phyloP scores from a whole-genome alignment of 2,797 vertebrate genomes.

The Sylvilagus floridanus region DNA sequence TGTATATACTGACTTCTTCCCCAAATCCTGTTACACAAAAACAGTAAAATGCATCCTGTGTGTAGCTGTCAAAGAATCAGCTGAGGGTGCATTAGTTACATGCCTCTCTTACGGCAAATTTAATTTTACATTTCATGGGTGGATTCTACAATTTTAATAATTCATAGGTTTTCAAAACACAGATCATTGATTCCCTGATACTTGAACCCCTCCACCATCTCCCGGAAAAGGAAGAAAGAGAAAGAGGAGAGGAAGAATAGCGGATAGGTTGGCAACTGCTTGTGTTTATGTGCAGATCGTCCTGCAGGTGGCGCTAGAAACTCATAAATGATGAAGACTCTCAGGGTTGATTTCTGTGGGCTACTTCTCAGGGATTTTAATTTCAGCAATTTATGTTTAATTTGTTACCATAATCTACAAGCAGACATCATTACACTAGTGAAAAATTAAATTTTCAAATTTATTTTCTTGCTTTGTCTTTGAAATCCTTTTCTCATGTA shows the following conservation, averaged over 20 bases:
- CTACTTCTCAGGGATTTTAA: slow-evolving; percentile 73
- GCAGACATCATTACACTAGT: slow-evolving; percentile 84
- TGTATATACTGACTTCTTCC: not conserved
- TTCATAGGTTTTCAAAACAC: not conserved
- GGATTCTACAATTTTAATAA: not conserved
- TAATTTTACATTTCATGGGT: not conserved
- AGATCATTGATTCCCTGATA: not conserved
- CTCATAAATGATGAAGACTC: slow-evolving; percentile 85
- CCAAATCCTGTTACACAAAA: not conserved
- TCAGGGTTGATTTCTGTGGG: slow-evolving; percentile 75
- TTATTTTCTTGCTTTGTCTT: slow-evolving; percentile 74
- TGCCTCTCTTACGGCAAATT: not conserved
- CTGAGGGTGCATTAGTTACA: fast-evolving
- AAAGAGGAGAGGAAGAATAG: not conserved
- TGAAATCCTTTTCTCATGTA: slow-evolving; percentile 63
- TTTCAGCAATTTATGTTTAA: slow-evolving; percentile 86
- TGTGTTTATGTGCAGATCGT: slow-evolving; percentile 33
- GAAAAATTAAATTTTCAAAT: slow-evolving; percentile 75
- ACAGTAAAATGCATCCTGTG: not conserved
- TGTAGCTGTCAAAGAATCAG: slow-evolving; percentile 17
- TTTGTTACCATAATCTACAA: slow-evolving; percentile 82
- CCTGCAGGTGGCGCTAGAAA: slow-evolving; percentile 90
- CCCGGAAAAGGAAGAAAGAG: not conserved
- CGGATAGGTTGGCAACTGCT: not conserved
- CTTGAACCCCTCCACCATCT: not conserved